Evolutionary conservation across 1,140 invertebrate species (phyloP), one percentile per base, ranked within the genome.

Genomic region (Anagrus nilaparvatae): DNA sequence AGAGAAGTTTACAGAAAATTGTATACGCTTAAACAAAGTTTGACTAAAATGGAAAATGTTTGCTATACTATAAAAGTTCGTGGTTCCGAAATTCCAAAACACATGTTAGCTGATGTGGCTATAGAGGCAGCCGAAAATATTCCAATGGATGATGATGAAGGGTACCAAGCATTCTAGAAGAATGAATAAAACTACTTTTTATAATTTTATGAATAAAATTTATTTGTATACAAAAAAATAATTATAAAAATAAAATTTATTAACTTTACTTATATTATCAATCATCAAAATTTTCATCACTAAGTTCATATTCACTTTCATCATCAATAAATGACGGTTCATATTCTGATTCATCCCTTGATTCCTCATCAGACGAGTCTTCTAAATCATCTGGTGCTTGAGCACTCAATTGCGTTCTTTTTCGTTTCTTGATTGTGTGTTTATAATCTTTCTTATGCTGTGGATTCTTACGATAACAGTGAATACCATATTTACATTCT

Each of bases 11-110:
- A 69, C 35, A 71, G 77, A n/a, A 93, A 93, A 63, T 56, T 82
- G 18, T 67, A 67, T 13, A 77, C 76, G 2, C 69, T 88, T 23
- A 73, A 75, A 28, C 79, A 80, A 51, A 89, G 82, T 58, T 69
- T 91, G 19, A 50, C 69, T 2, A 92, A 93, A 69, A 84, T 89
- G 50, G 88, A 93, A 64, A 76, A 77, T 35, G 85, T 87, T 1
- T 89, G 86, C 60, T 92, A 91, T 51, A 84, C 82, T 10, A 72
- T 91, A 5, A 75, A 78, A 50, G 79, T 93, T 0, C 72, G 87
- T 14, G 86, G 86, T 1, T 81, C 79, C 2, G 87, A 90, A 53
- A 79, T 84, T 44, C 79, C 82, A 5, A 73, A 75, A 49, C 70
- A 76, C 34, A 78, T 81, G 74, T 52, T 84, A n/a, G 69, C 69